Base-by-base conservation (phyloP, 2,797 vertebrate species). In the Avahi laniger region DNA sequence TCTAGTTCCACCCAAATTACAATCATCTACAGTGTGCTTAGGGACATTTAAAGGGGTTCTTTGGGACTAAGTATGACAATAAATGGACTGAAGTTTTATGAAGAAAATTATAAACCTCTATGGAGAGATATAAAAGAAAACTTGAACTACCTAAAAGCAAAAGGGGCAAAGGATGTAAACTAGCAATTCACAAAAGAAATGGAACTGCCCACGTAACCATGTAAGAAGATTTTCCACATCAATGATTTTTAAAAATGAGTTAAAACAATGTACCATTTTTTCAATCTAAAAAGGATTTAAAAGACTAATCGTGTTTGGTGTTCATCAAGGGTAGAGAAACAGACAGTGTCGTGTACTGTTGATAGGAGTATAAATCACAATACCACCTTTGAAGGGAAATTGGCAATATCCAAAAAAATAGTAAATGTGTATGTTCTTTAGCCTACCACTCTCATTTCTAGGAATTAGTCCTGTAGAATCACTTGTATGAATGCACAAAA, bases 101-200 rank as follows among this genome's bases (percentile, higher is more conserved):
- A 87, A 92, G 46, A 94, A 80, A 96, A 50, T 41, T 61, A 61
- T 48, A 46, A 89, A 90, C 80, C 15, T 48, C 76, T 81, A 54
- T 9, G 18, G 9, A 94, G 46, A 50, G 7, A 33, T 41, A 67
- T 35, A 82, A 91, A 89, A 84, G 46, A 50, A 76, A 86, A 80
- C 13, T 26, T 41, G 30, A 41, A 72, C 65, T 93, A 76, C 50
- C 14, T 89, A 76, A 94, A 95, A 85, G 30, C 38, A 96, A 93
- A 93, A 85, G 65, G 46, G 6, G 28, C 72, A 91, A 78, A 86
- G 13, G 30, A 63, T 10, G 2, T 52, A 89, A 93, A 86, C 52
- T 15, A 67, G 4, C 13, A 89, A 87, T 50, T 91, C 57, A 75
- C 24, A 73, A 75, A 85, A 92, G 65, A 78, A 91, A 78, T 4